Evolutionary conservation across 2,888 invertebrate genomes (phyloP).

Genomic region (Cheilosia grossa): DNA sequence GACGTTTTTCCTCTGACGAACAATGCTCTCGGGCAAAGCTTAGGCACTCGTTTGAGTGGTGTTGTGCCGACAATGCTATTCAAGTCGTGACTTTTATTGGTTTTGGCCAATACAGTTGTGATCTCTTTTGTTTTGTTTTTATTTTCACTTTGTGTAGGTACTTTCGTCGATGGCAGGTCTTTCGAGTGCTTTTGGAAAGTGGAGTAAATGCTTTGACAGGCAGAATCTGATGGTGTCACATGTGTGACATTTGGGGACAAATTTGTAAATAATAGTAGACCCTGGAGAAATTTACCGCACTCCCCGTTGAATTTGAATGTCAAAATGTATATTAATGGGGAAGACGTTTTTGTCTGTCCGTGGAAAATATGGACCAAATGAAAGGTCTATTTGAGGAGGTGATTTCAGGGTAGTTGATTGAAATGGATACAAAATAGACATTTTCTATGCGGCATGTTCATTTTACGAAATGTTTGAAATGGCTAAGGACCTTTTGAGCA

Average conservation of each 20-base stretch:
- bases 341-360: no score
- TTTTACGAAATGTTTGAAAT: no score
- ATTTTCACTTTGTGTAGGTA: conserved; percentile 6
- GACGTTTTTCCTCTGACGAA: neutral
- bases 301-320: no score
- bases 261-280: neutral
- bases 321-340: no score
- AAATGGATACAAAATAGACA: no score
- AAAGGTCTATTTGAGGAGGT: no score
- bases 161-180: conserved; percentile 51
- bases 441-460: no score
- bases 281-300: neutral
- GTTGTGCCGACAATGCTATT: conserved; percentile 39
- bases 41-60: conserved; percentile 11
- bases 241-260: conserved; percentile 36
- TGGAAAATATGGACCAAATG: no score
- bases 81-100: conserved; percentile 43
- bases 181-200: conserved; percentile 62
- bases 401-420: no score
- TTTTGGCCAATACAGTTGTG: conserved; percentile 31
- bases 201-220: conserved; percentile 50
- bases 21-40: conserved; percentile 9
- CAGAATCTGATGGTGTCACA: conserved; percentile 20
- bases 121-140: conserved; percentile 31
- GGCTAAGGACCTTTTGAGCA: no score